Evolutionary conservation across 2,797 vertebrate species (phyloP), one percentile per base, ranked within the genome.

Genomic region (Taenioides sp.): DNA sequence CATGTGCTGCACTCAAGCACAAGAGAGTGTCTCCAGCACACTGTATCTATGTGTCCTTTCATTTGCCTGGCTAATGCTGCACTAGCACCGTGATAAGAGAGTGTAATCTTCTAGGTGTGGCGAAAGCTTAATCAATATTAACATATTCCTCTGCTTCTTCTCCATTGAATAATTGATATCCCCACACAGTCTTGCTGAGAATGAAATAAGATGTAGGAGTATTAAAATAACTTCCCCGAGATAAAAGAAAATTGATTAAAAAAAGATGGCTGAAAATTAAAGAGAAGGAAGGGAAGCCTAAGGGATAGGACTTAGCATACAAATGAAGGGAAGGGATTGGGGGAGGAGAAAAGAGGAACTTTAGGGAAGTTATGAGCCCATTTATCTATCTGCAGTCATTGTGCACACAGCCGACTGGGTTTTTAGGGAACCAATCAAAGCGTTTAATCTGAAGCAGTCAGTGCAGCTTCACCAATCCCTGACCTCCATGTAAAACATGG

Each of bases 181-280:
- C 82, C 86, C 88, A 89, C 89, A 91, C 90, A 92, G 87, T 91
- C 91, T 91, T 84, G 84, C 92, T 91, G 91, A 90, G 92, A 94
- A 92, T 90, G 90, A 92, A 93, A 92, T 93, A 92, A 93, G 92
- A 93, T 93, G 91, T 93, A 92, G 90, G 91, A 90, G 91, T 92
- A 93, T 93, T 94, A 92, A 93, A 94, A 93, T 92, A 93, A 93
- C 91, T 92, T 93, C 89, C 92, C 90, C 59, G 70, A 91, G 91
- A 94, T 93, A 93, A 94, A 93, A 92, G 91, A 92, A 94, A 92
- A 93, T 92, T 92, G 90, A 94, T 94, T 92, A 91, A 93, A 92
- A 92, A 92, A 92, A 92, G 89, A 91, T 91, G 89, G 90, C 89
- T 93, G 89, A 87, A 91, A 93, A 93, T 93, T 91, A 93, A 92